These are phyloP conservation scores for Nestor notabilis DNA, from an alignment of 2,113 vertebrate genomes.

Conservation along the genomic window DNA sequence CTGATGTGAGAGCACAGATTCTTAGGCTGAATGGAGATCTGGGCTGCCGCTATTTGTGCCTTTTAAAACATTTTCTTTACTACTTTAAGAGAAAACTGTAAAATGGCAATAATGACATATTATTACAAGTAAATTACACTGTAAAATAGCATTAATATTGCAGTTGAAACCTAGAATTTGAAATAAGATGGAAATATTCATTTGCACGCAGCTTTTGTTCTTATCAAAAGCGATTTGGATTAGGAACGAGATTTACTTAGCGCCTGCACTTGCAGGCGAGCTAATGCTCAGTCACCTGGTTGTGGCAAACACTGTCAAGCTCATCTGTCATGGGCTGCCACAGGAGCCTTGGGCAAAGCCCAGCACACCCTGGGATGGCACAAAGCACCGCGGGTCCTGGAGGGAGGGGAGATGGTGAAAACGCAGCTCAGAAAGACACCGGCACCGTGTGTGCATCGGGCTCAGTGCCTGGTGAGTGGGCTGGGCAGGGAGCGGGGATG, in stretches of 20 bases:
- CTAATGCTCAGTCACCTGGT: constrained; percentile 38
- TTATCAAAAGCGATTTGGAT: constrained; percentile 71
- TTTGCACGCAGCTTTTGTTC: constrained; percentile 80
- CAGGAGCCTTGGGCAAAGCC: background rate
- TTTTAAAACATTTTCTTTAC: constrained; percentile 81
- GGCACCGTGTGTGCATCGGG: fast-evolving
- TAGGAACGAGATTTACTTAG: constrained; percentile 50
- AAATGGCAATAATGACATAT: constrained; percentile 84
- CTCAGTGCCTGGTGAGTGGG: fast-evolving
- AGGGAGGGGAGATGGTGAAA: background rate
- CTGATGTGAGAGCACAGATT: constrained; percentile 70
- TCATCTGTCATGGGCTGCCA: background rate
- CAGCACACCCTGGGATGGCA: fast-evolving
- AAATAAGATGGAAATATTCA: constrained; percentile 82
- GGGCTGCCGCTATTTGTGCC: constrained; percentile 70
- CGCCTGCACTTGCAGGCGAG: background rate
- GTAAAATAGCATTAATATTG: constrained; percentile 81
- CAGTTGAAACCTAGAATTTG: constrained; percentile 83
- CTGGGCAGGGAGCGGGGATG: fast-evolving
- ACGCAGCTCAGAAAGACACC: fast-evolving
- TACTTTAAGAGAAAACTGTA: constrained; percentile 82
- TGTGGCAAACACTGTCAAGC: background rate
- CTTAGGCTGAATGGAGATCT: constrained; percentile 73
- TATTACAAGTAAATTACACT: constrained; percentile 83
- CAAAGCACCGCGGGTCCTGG: fast-evolving